Evolutionary conservation across 2,888 invertebrate genomes (phyloP), one percentile per base, ranked within the genome.

Genomic region (Pantelozetes paolii): DNA sequence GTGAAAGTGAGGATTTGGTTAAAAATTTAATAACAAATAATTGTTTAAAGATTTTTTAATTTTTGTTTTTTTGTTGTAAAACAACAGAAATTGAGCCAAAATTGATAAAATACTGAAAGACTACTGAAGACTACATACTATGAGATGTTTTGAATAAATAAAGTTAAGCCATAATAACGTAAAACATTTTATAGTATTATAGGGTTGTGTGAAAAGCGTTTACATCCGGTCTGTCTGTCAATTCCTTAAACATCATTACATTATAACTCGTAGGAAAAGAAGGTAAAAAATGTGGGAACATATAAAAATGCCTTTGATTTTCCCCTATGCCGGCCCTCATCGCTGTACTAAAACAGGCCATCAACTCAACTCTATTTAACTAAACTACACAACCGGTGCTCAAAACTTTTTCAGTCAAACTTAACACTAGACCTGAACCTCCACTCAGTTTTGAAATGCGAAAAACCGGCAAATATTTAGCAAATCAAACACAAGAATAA

Each of bases 251-350:
- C 32, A 64, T 64, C 64, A 64, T 64, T 64, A 64, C 64, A 36
- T 64, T 36, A 36, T 36, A 64, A 20, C 20, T 64, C 2, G 9
- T 11, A 64, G 64, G n/a, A 64, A 64, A 64, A 62, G 30, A 62
- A 64, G 64, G 64, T 64, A 64, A 64, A 64, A 59, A 64, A 64
- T 64, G 64, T 64, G 64, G 64, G 64, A 64, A 64, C 64, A 36
- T 36, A 64, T 64, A 64, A 64, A 64, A 64, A 64, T 64, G 64
- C 64, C 64, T 64, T 64, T 64, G 64, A 18, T 64, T 40, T 64
- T 20, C 59, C 64, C 64, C 64, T 18, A n/a, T 40, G 2, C 40
- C 36, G 5, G 20, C 64, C 64, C 64, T 36, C 59, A 59, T 28
- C 30, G 59, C 64, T 8, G n/a, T 64, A 64, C 64, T 36, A 64